These are phyloP conservation scores for Hypotaenidia philippensis DNA, from an alignment of 2,797 vertebrate genomes.

Conservation along the genomic window DNA sequence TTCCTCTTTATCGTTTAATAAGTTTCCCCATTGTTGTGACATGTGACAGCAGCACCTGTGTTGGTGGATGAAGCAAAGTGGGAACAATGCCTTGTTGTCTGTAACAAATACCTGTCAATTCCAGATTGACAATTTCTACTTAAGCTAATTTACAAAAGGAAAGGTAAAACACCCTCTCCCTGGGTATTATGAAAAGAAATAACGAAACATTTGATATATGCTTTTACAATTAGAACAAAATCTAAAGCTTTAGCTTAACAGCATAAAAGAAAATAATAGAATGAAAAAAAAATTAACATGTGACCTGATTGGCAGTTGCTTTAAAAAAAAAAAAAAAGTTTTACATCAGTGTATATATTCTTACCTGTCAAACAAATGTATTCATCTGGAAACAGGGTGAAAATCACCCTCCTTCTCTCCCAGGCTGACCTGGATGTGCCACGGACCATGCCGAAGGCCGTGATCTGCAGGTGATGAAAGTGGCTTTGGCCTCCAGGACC, in stretches of 20 bases:
- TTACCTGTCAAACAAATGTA: neutral
- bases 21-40: conserved; percentile 74
- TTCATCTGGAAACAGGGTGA: neutral
- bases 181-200: conserved; percentile 73
- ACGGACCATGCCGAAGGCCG: neutral
- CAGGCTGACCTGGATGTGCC: neutral
- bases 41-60: conserved; percentile 59
- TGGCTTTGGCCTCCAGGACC: neutral
- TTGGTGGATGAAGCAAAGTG: conserved; percentile 42
- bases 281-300: neutral
- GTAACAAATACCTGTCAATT: conserved; percentile 79
- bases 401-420: neutral
- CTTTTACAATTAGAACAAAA: conserved; percentile 77
- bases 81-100: conserved; percentile 76
- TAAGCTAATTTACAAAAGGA: conserved; percentile 66
- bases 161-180: conserved; percentile 72
- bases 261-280: conserved; percentile 50
- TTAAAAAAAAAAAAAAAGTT: neutral
- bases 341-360: neutral
- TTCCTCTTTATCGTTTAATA: conserved; percentile 42
- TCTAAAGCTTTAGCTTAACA: conserved; percentile 67
- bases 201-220: conserved; percentile 74
- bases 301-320: conserved; percentile 15
- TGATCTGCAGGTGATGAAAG: neutral
- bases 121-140: conserved; percentile 78